Base-by-base conservation (phyloP, 1,140 invertebrate species). In the Cyclina sinensis region DNA sequence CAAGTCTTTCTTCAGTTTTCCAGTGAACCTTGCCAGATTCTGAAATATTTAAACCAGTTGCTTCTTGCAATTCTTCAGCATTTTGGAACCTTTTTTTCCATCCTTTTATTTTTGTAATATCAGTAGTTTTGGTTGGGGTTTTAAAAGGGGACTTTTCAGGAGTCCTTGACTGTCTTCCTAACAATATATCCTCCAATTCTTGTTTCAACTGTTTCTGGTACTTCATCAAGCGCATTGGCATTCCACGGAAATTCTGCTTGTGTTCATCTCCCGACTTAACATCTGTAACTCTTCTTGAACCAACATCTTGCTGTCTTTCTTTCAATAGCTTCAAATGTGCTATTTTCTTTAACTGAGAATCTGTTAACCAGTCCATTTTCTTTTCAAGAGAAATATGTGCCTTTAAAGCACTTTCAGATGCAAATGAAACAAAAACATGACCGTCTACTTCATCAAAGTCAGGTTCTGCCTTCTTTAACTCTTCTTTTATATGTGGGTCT, bases 401-500 rank as follows among this genome's bases (percentile, higher is more conserved):
- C 35, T 91, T 81, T 12, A 95, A 76, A 16, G 91, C 91, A 76
- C 91, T 85, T 86, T 94, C 92, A 70, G 83, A 88, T 16, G 92
- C 65, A 91, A 95, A 95, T 12, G 94, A 94, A 76, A 94, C 89
- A 65, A 95, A 95, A 35, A 95, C 80, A 35, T 93, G 62, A 14
- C 93, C 94, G 87, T 94, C 93, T 51, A 95, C 86, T 80, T 94
- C 92, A 89, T 94, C 94, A 91, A 95, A 93, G 81, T 94, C 94
- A 37, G 94, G 94, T 57, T 93, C 92, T 85, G 85, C 89, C 46
- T 90, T 91, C 24, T 81, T 79, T 39, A 89, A 21, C 27, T 89
- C 81, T 79, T 70, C 82, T 37, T 84, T 84, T 37, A 59, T 59
- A 80, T 78, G 21, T 16, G 46, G 5, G 48, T 79, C 18, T 21